Evolutionary conservation across 35 echinoderm and acorn worm species (phyloP), one percentile per base, ranked within the genome.

Genomic region (Stichopus chloronotus): DNA sequence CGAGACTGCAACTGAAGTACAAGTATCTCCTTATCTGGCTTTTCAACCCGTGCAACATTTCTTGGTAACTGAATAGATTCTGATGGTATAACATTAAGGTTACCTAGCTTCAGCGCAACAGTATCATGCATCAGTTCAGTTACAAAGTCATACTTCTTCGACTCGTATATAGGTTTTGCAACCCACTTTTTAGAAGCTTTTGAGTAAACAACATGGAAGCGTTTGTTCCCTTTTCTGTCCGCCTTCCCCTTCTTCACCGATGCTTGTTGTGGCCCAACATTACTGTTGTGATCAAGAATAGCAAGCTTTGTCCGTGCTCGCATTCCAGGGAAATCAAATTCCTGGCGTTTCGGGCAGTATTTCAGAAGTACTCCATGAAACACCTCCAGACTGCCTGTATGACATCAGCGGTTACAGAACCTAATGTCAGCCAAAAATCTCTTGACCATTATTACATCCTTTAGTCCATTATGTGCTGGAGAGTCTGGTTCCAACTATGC

Each of bases 281-380:
- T 59, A 25, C 24, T 43, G 59, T 91, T 94, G 65, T 90, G 61
- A 63, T 90, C 63, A 3, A 90, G 61, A 6, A 72, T 63, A 53
- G 87, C 63, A 8, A 88, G 25, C 87, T 61, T 59, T 25, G 87
- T 90, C 43, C 87, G 23, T 53, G 59, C 87, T 6, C 23, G 87
- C 87, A 90, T 72, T 54, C 59, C 72, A 14, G 23, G 63, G 74
- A 14, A 72, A 17, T 65, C 25, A 30, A 90, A 90, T 12, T 90
- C 61, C 52, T 72, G 55, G 6, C 87, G 59, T 69, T 90, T 90
- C 6, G 87, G 87, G 72, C 87, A 90, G 54, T 90, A 90, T 69
- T 90, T 72, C 12, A 90, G 30, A 52, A 90, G 63, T 23, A 55
- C 65, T 8, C 20, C 23, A 9, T 88, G 87, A 43, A 65, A 88